Evolutionary conservation across 2,888 invertebrate species (phyloP), one percentile per base, ranked within the genome.

Genomic region (Noctua comes): DNA sequence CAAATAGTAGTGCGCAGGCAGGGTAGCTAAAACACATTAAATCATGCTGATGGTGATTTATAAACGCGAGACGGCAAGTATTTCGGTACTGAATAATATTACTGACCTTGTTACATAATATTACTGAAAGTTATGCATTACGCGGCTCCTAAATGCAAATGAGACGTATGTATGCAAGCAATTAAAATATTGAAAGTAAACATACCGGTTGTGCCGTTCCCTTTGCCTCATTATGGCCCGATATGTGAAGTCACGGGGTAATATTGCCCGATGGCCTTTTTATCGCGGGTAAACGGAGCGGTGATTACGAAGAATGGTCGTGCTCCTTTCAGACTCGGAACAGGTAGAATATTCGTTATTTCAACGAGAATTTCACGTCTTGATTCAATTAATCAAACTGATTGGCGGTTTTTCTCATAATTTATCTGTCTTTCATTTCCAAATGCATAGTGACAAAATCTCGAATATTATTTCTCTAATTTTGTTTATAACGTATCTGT

Each of bases 101-200:
- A 1, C 62, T 72, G 71, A 59, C 82, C 82, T 80, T 36, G 24
- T 77, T 80, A 82, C 82, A 82, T 82, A 77, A 65, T 51, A 51
- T 70, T 46, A 80, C 46, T n/a, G 65, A 54, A 82, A 77, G 27
- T 80, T 77, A 82, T 82, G 43, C 66, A 70, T 54, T 82, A 82
- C 24, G 16, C n/a, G 8, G 77, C 24, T 70, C 24, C 51, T 66
- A 51, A 54, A 80, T 82, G 65, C 16, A 70, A 76, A 70, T 77
- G 24, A 59, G 57, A 5, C 24, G 4, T 76, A 71, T 66, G 57
- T 80, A 51, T 69, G 64, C 43, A 54, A 59, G 36, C n/a, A 77
- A 80, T 82, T 68, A 80, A 70, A 82, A 76, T 66, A 59, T 46
- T 76, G 27, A n/a, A 80, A 57, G 57, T 66, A 24, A 21, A 43